Evolutionary conservation across 2,888 invertebrate species (phyloP).

Genomic region (Thecophora atra): DNA sequence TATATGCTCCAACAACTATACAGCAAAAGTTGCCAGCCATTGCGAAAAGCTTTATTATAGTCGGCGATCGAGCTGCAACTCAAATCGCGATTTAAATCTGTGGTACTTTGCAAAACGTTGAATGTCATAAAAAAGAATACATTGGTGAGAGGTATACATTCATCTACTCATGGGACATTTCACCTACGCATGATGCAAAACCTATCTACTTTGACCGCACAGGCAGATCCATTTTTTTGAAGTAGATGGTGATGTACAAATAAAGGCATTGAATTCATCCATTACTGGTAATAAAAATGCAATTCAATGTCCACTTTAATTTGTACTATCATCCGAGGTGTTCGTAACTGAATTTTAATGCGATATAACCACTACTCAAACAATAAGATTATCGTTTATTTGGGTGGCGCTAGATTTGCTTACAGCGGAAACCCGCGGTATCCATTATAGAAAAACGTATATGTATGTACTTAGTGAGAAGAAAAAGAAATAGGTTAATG

Average conservation of each 20-base stretch:
- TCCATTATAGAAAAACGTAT: background rate
- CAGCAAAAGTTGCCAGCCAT: no score
- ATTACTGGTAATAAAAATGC: background rate
- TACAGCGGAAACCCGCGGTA: background rate
- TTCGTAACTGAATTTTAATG: conserved; percentile 8
- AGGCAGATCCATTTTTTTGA: background rate
- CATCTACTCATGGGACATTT: no score
- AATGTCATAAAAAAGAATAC: no score
- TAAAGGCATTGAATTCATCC: background rate
- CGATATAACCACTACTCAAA: background rate
- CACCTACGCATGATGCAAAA: background rate
- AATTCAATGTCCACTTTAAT: background rate
- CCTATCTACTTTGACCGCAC: background rate
- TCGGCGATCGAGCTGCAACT: no score
- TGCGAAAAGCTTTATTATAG: no score
- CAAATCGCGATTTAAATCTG: no score
- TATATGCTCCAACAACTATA: no score
- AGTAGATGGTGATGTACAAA: background rate
- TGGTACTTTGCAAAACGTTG: no score
- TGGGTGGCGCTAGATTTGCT: conserved; percentile 1
- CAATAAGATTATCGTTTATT: background rate
- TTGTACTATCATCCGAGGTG: conserved; percentile 1
- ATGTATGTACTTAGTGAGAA: background rate
- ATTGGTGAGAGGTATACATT: no score
- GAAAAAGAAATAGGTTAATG: background rate